These are phyloP conservation scores for Tetragonula carbonaria DNA, from an alignment of 2,888 invertebrate genomes.

Conservation along the genomic window DNA sequence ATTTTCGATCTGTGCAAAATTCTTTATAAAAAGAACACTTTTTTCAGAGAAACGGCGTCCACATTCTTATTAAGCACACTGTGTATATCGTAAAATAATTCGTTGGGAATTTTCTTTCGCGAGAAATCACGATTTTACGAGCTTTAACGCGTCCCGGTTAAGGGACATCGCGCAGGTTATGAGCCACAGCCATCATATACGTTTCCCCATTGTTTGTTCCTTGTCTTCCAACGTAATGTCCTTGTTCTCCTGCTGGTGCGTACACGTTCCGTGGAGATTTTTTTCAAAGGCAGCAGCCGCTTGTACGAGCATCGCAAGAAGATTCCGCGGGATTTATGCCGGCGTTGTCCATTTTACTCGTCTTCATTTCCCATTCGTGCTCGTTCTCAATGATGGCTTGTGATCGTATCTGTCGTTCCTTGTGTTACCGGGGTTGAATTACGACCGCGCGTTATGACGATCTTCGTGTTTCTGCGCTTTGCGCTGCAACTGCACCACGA, in stretches of 20 bases:
- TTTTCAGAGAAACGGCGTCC: not conserved
- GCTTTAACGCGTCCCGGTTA: slow-evolving; percentile 2
- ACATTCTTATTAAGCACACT: not conserved
- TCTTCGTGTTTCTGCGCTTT: slow-evolving; percentile 47
- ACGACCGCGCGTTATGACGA: slow-evolving; percentile 68
- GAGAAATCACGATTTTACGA: not conserved
- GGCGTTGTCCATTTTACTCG: slow-evolving; percentile 30
- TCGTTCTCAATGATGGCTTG: slow-evolving; percentile 37
- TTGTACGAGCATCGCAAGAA: slow-evolving; percentile 4
- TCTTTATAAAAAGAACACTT: too few relatives aligned
- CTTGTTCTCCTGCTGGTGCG: not conserved
- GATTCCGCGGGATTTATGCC: slow-evolving; percentile 44
- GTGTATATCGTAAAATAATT: slow-evolving; percentile 13
- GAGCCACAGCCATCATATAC: slow-evolving; percentile 11
- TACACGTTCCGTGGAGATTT: not conserved
- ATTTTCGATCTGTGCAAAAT: too few relatives aligned
- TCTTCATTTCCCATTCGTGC: slow-evolving; percentile 43
- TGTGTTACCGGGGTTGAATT: slow-evolving; percentile 68
- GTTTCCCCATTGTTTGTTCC: slow-evolving; percentile 3
- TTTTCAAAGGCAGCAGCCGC: not conserved
- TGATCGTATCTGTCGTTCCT: slow-evolving; percentile 66
- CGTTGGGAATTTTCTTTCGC: not conserved
- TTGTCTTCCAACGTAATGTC: not conserved
- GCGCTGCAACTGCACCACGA: not conserved
- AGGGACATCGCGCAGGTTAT: not conserved